phyloP scores from a whole-genome alignment of 1,140 invertebrate species.

The Batillaria attramentaria region DNA sequence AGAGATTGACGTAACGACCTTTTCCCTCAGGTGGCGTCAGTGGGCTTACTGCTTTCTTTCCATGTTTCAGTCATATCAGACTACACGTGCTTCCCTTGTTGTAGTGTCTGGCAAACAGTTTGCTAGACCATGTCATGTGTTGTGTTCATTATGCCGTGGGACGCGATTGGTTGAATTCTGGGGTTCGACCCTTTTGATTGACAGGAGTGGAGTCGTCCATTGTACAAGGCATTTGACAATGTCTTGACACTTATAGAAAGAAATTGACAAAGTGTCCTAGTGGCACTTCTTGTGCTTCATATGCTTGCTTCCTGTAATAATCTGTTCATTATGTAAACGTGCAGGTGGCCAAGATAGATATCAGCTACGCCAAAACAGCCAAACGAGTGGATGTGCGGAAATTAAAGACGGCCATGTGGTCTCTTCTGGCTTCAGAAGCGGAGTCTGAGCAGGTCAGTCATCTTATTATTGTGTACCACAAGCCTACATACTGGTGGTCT shows the following conservation, averaged over 20 bases:
- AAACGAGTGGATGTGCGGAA: conserved; percentile 87
- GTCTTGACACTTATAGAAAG: background rate
- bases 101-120: no score
- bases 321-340: no score
- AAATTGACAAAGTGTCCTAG: background rate
- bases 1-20: no score
- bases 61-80: no score
- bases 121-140: no score
- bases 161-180: no score
- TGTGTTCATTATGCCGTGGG: no score
- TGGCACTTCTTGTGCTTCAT: background rate
- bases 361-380: conserved; percentile 82
- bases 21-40: no score
- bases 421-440: conserved; percentile 61
- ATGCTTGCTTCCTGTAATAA: background rate
- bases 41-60: no score
- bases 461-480: background rate
- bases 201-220: no score
- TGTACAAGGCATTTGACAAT: background rate
- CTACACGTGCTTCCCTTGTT: no score
- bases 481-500: background rate
- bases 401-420: conserved; percentile 83
- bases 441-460: background rate
- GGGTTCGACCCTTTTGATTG: no score
- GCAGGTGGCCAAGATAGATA: conserved; percentile 79